Evolutionary conservation across 2,113 vertebrate genomes (phyloP).

Genomic region (Taurulus bubalis): DNA sequence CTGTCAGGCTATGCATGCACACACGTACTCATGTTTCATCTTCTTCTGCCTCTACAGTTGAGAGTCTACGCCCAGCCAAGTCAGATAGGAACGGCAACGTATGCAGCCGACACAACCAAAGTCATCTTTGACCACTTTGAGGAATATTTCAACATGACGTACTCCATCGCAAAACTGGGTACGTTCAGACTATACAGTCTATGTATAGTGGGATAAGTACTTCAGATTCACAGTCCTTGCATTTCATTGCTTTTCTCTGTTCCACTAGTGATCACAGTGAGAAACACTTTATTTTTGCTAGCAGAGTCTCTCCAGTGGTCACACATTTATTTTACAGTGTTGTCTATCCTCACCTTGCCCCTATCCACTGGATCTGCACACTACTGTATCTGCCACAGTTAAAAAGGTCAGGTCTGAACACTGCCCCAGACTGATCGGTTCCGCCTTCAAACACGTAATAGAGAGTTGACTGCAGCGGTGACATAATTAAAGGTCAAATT

Average conservation of each 20-base stretch:
- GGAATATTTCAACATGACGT: conserved; percentile 90
- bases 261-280: background rate
- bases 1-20: background rate
- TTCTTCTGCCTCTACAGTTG: conserved; percentile 81
- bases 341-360: background rate
- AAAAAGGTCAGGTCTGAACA: background rate
- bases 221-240: background rate
- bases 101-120: conserved; percentile 90
- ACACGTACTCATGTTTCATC: background rate
- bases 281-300: background rate
- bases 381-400: background rate
- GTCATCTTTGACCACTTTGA: conserved; percentile 93
- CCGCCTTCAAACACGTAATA: too few species aligned
- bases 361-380: background rate
- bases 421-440: background rate
- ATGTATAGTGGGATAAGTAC: background rate
- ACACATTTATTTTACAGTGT: background rate
- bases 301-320: background rate
- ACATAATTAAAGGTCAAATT: background rate
- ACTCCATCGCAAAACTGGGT: conserved; percentile 95
- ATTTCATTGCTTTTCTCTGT: background rate
- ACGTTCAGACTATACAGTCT: conserved; percentile 37
- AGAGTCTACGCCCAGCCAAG: conserved; percentile 91
- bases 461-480: too few species aligned
- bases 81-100: conserved; percentile 89